Conservation (phyloP, 2,113 vertebrate genomes). For the Columba livia region DNA sequence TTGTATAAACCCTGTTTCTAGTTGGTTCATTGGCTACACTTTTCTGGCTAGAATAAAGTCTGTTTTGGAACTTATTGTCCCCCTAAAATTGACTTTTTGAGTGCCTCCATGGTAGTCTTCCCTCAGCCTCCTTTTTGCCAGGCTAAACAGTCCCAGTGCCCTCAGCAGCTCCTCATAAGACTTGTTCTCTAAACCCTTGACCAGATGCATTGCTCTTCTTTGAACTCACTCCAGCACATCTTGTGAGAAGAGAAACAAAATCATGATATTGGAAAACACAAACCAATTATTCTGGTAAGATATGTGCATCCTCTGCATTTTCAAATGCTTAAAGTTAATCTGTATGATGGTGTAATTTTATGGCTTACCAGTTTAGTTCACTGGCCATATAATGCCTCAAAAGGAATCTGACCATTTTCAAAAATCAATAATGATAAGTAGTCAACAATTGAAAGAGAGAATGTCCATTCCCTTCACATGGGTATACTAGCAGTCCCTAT, state of each 20-base stretch:
- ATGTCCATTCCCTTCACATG: background rate
- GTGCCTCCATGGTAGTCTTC: too few species aligned
- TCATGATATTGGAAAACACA: background rate
- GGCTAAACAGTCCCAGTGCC: too few species aligned
- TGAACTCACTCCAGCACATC: too few species aligned
- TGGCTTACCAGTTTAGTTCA: background rate
- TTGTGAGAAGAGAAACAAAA: background rate
- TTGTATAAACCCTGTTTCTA: too few species aligned
- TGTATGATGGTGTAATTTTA: background rate
- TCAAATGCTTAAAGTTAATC: background rate
- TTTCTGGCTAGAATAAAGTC: too few species aligned
- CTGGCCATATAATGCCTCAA: background rate
- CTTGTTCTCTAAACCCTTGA: too few species aligned
- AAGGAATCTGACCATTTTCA: background rate
- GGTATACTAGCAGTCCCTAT: background rate
- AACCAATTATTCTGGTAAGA: background rate
- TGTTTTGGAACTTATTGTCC: too few species aligned
- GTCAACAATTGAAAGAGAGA: background rate
- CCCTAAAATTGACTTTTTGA: too few species aligned
- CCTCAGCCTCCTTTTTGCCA: too few species aligned
- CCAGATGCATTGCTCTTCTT: too few species aligned
- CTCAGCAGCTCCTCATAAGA: too few species aligned
- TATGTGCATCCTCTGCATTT: background rate
- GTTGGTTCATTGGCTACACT: too few species aligned
- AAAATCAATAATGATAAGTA: background rate